Percentiles rank a stretch among this genome's conserved stretches.
Evolutionary conservation across 2,888 invertebrate genomes (phyloP).

Genomic region (Megaustenia siamemsis): DNA sequence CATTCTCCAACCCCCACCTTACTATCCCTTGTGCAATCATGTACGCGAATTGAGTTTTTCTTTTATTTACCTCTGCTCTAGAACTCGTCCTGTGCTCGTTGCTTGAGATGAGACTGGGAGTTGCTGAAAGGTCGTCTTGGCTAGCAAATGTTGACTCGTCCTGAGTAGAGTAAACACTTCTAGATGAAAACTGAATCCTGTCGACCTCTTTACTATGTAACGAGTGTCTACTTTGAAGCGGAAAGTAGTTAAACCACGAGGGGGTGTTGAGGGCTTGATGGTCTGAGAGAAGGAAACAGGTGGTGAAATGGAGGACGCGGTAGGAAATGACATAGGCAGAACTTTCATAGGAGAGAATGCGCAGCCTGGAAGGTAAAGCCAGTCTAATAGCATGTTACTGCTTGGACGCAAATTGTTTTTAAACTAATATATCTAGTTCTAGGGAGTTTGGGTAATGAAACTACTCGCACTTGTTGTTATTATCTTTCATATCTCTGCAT

Average conservation of each 20-base stretch:
- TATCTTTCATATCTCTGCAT: background rate
- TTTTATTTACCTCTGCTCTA: too few species aligned
- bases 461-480: background rate
- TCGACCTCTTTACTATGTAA: slow-evolving; percentile 20
- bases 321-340: too few species aligned
- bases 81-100: too few species aligned
- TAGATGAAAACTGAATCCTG: slow-evolving; percentile 24
- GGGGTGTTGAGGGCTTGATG: background rate
- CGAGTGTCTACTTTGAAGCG: background rate
- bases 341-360: too few species aligned
- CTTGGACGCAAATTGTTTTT: too few species aligned
- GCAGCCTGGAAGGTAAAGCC: too few species aligned
- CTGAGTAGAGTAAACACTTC: background rate
- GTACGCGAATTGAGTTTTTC: background rate
- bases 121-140: slow-evolving; percentile 19
- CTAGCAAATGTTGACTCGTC: slow-evolving; percentile 39
- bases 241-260: background rate
- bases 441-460: too few species aligned
- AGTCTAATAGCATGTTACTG: too few species aligned
- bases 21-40: background rate
- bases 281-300: background rate
- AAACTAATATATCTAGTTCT: too few species aligned
- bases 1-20: too few species aligned
- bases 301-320: too few species aligned
- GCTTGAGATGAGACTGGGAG: background rate